Conservation (phyloP, 2,797 vertebrate genomes). For the Lagothrix lagotricha region DNA sequence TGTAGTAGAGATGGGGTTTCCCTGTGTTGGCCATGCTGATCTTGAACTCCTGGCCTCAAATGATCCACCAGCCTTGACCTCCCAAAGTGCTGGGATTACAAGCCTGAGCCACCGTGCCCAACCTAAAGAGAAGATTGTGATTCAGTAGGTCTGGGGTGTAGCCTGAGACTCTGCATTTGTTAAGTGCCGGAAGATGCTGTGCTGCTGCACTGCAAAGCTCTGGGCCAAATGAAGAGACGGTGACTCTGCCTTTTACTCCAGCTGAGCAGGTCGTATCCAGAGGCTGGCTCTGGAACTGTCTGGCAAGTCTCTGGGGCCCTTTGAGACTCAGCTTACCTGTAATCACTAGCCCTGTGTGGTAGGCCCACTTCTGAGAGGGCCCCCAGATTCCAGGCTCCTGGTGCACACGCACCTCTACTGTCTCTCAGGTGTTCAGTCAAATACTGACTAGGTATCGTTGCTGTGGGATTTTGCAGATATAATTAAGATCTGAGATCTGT, state of each 20-base stretch:
- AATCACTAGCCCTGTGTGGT: background rate
- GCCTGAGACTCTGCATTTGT: background rate
- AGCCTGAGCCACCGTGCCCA: fast-evolving
- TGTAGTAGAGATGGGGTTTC: no score
- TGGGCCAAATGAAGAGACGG: fast-evolving
- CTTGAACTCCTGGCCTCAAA: no score
- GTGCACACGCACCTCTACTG: background rate
- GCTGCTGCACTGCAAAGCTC: no score
- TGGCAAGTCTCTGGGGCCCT: background rate
- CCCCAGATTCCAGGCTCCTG: background rate
- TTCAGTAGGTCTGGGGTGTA: background rate
- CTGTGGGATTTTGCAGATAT: background rate
- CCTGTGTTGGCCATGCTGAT: no score
- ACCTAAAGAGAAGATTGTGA: background rate
- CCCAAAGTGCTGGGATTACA: no score
- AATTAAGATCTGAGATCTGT: background rate
- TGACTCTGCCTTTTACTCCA: background rate
- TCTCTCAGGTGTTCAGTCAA: background rate
- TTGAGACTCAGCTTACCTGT: background rate
- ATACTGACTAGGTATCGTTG: background rate
- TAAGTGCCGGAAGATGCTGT: background rate
- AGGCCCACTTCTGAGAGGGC: background rate
- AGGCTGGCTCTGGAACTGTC: background rate
- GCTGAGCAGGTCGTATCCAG: background rate
- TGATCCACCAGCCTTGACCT: no score